Base-by-base conservation (phyloP, 2,113 vertebrate species). In the Nycticebus coucang region DNA sequence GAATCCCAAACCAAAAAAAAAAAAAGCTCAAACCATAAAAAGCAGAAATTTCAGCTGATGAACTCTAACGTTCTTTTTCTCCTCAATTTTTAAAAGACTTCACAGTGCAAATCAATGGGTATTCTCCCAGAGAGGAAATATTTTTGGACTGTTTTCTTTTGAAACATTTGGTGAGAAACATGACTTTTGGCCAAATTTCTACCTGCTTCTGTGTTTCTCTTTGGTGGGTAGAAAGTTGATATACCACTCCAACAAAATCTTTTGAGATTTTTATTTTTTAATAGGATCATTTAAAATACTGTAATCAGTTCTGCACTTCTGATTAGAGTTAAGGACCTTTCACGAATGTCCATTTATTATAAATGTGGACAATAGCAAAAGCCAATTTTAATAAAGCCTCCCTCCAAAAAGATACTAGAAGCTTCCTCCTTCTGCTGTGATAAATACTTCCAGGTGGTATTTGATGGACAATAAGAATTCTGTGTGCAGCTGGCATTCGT, bases 361-460 rank as follows among this genome's bases (percentile, higher is more conserved):
- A 84, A 96, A 62, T 92, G 59, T 72, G 93, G 87, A 91, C 86
- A 87, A 91, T 91, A 95, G 96, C 96, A 95, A 97, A 97, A 96
- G 89, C 91, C 97, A 96, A 96, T 96, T 95, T 97, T 98, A 97
- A 97, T 97, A 97, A 97, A 95, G 71, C 55, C 45, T 96, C 75
- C 94, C 86, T 97, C 89, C 86, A 50, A 91, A 96, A 96, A 94
- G 91, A 91, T 86, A 95, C 71, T 62, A 93, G 87, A 81, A 53
- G 89, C 75, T 87, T 94, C 94, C 79, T 97, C 93, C 95, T 96
- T 95, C 93, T 96, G 94, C 75, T 95, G 83, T 95, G 97, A 95
- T 97, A 96, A 97, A 97, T 93, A 96, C 95, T 95, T 97, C 93
- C 97, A 98, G 97, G 97, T 98, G 97, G 95, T 78, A 89, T 96